Conservation (phyloP, 37 sponge, comb jelly and placozoan genomes). For the Ianthella basta region DNA sequence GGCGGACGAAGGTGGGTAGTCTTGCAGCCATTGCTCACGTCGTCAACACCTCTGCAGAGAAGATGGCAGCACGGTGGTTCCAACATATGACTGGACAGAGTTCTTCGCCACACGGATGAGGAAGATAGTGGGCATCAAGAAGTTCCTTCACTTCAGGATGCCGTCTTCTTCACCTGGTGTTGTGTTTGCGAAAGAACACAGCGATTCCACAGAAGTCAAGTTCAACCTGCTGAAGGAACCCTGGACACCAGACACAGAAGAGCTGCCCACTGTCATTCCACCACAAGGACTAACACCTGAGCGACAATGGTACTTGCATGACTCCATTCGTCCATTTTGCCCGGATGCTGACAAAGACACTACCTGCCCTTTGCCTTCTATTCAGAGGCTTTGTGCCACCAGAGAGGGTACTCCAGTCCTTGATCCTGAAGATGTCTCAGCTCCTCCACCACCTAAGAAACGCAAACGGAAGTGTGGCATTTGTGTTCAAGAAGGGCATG, state of each 20-base stretch:
- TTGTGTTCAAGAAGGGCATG: background rate
- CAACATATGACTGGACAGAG: background rate
- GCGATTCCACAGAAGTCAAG: no score
- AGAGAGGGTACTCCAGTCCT: constrained; percentile 1
- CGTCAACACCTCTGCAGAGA: constrained; percentile 2
- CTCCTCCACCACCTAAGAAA: background rate
- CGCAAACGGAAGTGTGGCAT: constrained; percentile 7
- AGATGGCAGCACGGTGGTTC: background rate
- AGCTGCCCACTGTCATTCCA: no score
- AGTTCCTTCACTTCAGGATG: constrained; percentile 42
- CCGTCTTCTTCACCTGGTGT: background rate
- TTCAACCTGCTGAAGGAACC: background rate
- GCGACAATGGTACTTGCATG: no score
- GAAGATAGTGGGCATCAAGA: background rate
- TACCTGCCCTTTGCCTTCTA: no score
- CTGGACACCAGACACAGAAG: background rate
- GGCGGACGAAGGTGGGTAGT: constrained; percentile 10
- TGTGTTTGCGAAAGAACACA: no score
- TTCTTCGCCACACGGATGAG: background rate
- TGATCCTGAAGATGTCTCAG: background rate
- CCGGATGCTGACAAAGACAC: no score
- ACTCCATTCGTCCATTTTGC: no score
- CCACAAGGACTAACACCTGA: no score
- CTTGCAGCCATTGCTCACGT: background rate
- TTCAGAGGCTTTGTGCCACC: background rate